Conservation (phyloP, 1,140 invertebrate genomes). For the Dendrolimus punctatus region DNA sequence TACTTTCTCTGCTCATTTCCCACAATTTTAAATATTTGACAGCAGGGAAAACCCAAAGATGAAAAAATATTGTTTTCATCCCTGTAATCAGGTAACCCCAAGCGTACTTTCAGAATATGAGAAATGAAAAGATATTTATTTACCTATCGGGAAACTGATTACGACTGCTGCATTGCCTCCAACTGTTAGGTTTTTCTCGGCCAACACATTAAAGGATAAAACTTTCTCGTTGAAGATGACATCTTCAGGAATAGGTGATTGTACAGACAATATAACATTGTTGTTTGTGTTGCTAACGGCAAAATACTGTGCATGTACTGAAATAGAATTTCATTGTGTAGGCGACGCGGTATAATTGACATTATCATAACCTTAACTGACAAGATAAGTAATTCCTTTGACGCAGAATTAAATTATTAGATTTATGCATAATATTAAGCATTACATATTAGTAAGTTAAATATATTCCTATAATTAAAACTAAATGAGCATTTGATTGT, state of each 20-base stretch:
- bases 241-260: constrained; percentile 29
- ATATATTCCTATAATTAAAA: no score
- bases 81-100: no score
- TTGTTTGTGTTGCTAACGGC: constrained; percentile 15
- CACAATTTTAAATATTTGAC: no score
- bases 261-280: constrained; percentile 18
- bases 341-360: no score
- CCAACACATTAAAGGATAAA: constrained; percentile 34
- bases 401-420: not conserved
- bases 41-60: no score
- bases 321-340: constrained; percentile 9
- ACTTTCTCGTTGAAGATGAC: constrained; percentile 40
- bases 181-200: constrained; percentile 34
- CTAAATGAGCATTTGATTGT: no score
- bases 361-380: no score
- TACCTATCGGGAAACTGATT: constrained; percentile 38
- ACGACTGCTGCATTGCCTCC: constrained; percentile 32
- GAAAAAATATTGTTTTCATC: no score
- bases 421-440: not conserved
- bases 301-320: constrained; percentile 42
- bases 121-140: not conserved
- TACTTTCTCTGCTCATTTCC: no score
- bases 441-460: no score
- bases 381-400: no score
- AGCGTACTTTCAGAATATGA: no score